Evolutionary conservation across 2,888 invertebrate genomes (phyloP).

Genomic region (Chymomyza fuscimana): DNA sequence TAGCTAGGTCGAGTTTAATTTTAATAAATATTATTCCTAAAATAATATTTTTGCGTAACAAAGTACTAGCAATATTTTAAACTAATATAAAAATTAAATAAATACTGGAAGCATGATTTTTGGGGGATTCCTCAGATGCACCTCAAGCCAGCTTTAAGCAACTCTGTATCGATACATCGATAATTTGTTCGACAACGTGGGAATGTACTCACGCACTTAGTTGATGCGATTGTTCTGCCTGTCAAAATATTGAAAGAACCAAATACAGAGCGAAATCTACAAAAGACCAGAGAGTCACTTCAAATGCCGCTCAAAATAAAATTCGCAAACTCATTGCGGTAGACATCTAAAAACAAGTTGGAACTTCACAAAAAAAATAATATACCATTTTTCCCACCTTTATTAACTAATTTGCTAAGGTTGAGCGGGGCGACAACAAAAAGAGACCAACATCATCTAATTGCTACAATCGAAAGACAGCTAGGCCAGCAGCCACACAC

Average conservation of each 20-base stretch:
- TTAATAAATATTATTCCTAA: too few relatives aligned
- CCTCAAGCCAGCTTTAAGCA: too few relatives aligned
- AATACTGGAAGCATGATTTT: too few relatives aligned
- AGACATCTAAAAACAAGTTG: slow-evolving; percentile 27
- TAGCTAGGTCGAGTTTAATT: too few relatives aligned
- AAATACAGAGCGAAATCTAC: not conserved
- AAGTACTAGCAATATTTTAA: too few relatives aligned
- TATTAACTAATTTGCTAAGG: slow-evolving; percentile 73
- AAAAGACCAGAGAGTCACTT: slow-evolving; percentile 3
- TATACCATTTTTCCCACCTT: slow-evolving; percentile 65
- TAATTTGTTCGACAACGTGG: slow-evolving; percentile 4
- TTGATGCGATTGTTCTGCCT: slow-evolving; percentile 61
- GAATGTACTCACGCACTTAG: not conserved
- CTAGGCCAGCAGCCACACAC: slow-evolving; percentile 16
- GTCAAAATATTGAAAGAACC: slow-evolving; percentile 62
- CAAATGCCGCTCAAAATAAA: slow-evolving; percentile 13
- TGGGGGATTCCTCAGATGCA: not conserved
- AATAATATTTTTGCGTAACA: too few relatives aligned
- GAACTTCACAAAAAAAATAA: slow-evolving; percentile 32
- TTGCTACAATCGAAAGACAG: slow-evolving; percentile 52
- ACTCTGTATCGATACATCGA: not conserved
- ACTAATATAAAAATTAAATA: too few relatives aligned
- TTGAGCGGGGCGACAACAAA: slow-evolving; percentile 46
- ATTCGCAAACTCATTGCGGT: slow-evolving; percentile 68
- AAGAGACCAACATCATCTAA: slow-evolving; percentile 57